phyloP scores from a whole-genome alignment of 2,888 invertebrate genomes.

The Graphium colonna region DNA sequence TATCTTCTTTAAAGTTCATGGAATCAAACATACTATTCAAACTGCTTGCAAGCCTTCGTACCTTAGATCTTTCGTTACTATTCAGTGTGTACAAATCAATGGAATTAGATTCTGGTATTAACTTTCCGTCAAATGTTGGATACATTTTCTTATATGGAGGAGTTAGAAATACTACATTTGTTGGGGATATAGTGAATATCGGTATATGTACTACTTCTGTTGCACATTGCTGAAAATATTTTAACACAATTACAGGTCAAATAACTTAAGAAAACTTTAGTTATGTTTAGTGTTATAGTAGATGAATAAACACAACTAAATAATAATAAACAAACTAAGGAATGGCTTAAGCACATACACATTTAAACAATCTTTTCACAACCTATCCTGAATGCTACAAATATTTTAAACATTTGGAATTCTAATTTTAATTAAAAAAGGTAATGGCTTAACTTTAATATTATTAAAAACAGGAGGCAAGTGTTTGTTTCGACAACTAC shows the following conservation, averaged over 20 bases:
- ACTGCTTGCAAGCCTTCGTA: constrained; percentile 69
- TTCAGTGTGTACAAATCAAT: constrained; percentile 61
- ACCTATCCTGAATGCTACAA: too few relatives aligned
- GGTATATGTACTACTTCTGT: constrained; percentile 82
- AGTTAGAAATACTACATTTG: constrained; percentile 80
- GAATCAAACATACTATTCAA: constrained; percentile 78
- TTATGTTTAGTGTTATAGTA: too few relatives aligned
- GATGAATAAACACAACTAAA: too few relatives aligned
- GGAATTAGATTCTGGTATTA: constrained; percentile 48
- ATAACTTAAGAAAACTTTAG: too few relatives aligned
- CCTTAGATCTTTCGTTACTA: constrained; percentile 56
- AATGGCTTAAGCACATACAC: too few relatives aligned
- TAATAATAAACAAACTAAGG: too few relatives aligned
- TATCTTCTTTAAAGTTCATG: constrained; percentile 82
- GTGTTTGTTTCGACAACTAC: too few relatives aligned
- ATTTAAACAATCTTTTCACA: too few relatives aligned
- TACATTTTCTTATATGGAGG: constrained; percentile 81
- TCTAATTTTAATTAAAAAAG: too few relatives aligned
- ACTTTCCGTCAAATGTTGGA: constrained; percentile 68
- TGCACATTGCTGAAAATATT: constrained; percentile 75
- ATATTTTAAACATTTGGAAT: too few relatives aligned
- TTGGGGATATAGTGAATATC: constrained; percentile 78
- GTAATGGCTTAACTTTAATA: too few relatives aligned
- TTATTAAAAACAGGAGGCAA: too few relatives aligned
- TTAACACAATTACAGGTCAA: neutral